Evolutionary conservation across 53 echinoderm and acorn worm genomes (phyloP).

Genomic region (Echinarachnius parma): DNA sequence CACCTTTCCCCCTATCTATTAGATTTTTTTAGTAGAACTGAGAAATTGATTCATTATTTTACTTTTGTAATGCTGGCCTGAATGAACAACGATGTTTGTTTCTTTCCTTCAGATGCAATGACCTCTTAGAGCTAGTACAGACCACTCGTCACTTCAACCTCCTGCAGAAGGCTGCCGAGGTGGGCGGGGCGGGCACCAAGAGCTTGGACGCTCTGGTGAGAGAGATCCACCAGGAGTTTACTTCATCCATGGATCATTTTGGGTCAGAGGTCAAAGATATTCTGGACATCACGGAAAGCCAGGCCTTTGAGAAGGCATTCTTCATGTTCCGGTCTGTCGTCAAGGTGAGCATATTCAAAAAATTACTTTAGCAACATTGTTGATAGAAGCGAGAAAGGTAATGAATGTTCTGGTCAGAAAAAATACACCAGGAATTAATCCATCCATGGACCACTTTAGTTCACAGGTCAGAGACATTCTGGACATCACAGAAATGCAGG

Average conservation of each 20-base stretch:
- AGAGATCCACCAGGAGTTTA: conserved; percentile 88
- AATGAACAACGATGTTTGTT: too few species aligned
- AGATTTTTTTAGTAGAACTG: too few species aligned
- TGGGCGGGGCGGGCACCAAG: conserved; percentile 95
- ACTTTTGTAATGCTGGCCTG: too few species aligned
- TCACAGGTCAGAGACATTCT: conserved; percentile 76
- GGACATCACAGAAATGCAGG: conserved; percentile 82
- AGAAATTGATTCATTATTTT: too few species aligned
- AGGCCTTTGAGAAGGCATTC: conserved; percentile 95
- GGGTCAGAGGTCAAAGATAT: conserved; percentile 77
- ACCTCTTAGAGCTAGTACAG: conserved; percentile 86
- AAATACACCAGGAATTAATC: too few species aligned
- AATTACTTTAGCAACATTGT: too few species aligned
- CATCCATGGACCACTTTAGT: conserved; percentile 81
- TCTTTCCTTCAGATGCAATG: conserved; percentile 72
- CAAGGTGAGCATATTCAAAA: conserved; percentile 86
- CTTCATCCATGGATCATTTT: conserved; percentile 77
- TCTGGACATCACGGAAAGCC: conserved; percentile 80
- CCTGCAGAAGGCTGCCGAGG: conserved; percentile 88
- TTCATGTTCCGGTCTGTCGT: conserved; percentile 90
- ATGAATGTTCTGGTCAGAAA: too few species aligned
- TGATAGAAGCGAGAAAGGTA: too few species aligned
- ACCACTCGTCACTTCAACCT: conserved; percentile 96
- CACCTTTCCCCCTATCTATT: too few species aligned
- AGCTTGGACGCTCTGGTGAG: conserved; percentile 92